These are phyloP conservation scores for Sterrhoptilus dennistouni DNA, from an alignment of 2,113 vertebrate genomes.

Conservation along the genomic window DNA sequence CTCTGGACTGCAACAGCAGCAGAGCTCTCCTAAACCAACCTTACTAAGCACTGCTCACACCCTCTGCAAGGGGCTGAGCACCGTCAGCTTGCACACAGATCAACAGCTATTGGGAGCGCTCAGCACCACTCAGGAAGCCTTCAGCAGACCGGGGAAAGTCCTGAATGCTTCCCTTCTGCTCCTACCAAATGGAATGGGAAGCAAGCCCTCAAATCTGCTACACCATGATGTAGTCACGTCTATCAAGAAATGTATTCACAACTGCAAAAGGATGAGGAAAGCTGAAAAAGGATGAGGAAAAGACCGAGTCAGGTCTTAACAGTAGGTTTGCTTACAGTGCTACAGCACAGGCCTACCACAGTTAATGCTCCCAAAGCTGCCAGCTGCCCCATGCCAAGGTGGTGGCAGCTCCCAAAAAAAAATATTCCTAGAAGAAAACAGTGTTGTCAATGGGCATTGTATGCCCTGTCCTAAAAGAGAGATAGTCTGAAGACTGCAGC, in stretches of 20 bases:
- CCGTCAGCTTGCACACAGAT: neutral
- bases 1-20: neutral
- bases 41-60: neutral
- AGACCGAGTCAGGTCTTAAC: accelerated
- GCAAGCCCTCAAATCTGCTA: neutral
- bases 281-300: neutral
- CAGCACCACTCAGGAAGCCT: neutral
- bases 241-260: neutral
- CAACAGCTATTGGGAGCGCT: neutral
- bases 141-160: neutral
- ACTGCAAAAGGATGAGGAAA: neutral
- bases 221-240: neutral
- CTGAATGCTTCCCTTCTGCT: neutral
- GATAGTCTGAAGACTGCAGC: neutral
- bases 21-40: neutral
- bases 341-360: neutral
- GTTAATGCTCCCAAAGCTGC: neutral
- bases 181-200: neutral
- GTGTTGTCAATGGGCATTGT: neutral
- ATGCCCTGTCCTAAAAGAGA: neutral
- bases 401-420: neutral
- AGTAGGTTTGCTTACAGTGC: neutral
- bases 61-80: neutral
- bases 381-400: neutral
- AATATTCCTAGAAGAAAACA: neutral